Base-by-base conservation (phyloP, 2,797 vertebrate species). In the Brachymystax lenok region DNA sequence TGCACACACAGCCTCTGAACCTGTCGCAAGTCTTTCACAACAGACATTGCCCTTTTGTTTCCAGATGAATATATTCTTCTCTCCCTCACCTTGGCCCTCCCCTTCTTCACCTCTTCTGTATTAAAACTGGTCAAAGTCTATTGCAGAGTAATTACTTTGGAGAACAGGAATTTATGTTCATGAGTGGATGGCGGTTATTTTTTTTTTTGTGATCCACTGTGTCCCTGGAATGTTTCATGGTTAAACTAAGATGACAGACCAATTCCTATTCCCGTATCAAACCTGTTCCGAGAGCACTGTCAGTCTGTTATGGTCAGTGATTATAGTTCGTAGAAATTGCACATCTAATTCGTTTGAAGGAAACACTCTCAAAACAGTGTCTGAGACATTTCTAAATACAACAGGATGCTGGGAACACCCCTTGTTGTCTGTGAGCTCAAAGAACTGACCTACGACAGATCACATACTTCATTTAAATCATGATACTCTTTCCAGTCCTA, bases 111-210 rank as follows among this genome's bases (percentile, higher is more conserved):
- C 61, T 88, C 74, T 81, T 81, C 82, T 79, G 76, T 76, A 84
- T 88, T 84, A 68, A 83, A 83, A 84, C n/a, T 63, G 80, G 85
- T 91, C 85, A 87, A 78, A 84, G 74, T 85, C 82, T 54, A 85
- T 89, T 79, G 89, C 68, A 40, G 77, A 85, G 77, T 84, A 82
- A 86, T 82, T 84, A 80, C 81, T 59, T 14, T 77, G 81, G 83
- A 66, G 82, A 87, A 88, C 71, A 83, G 80, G 66, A 76, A 76
- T 79, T 85, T 85, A 77, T 12, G 3, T 19, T 80, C 75, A 19
- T 24, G 78, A 83, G 83, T 83, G 66, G 83, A 79, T 35, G 66
- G 64, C 74, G 40, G 40, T 2, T 3, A 74, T 61, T 82, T 84
- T 77, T 74, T 77, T 78, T 84, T 80, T 81, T 74, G 71, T 78